A percentile compares a stretch with the other conserved stretches of the same genome.
These are phyloP conservation scores for Phallusia fumigata DNA, from an alignment of 23 tunicate genomes.

Conservation along the genomic window DNA sequence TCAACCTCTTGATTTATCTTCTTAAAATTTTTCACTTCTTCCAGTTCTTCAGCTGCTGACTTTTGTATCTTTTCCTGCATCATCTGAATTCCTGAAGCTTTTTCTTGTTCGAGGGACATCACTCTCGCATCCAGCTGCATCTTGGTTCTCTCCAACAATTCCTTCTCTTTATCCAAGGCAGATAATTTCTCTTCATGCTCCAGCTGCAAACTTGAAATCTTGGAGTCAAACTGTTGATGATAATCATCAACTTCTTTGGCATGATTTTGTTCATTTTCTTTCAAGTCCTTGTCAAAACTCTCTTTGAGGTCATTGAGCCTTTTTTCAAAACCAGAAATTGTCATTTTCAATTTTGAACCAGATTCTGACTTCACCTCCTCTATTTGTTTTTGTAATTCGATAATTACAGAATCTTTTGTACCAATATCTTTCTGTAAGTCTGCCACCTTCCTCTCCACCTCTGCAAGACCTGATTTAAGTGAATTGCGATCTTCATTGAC, in stretches of 20 bases:
- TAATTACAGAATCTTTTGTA: not conserved
- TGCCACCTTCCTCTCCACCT: not conserved
- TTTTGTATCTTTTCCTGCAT: slow-evolving; percentile 27
- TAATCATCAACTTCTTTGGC: not conserved
- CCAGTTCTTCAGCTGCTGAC: not conserved
- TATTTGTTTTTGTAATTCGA: not conserved
- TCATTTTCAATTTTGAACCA: not conserved
- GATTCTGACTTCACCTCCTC: not conserved
- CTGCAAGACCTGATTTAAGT: not conserved
- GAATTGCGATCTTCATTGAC: not conserved
- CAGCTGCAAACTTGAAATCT: not conserved
- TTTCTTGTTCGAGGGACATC: slow-evolving; percentile 14
- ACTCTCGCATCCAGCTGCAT: not conserved
- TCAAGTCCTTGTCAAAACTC: not conserved
- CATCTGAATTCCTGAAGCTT: not conserved
- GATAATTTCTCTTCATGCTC: not conserved
- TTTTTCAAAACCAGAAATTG: not conserved
- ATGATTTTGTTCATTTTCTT: slow-evolving; percentile 14
- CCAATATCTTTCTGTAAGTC: not conserved
- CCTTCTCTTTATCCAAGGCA: not conserved
- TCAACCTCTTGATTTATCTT: not conserved
- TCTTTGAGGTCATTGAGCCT: not conserved
- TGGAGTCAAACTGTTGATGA: not conserved
- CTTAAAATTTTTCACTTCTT: not conserved
- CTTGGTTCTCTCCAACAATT: not conserved